Base-by-base conservation (phyloP, 2,797 vertebrate species). In the Cryptoblepharus egeriae region DNA sequence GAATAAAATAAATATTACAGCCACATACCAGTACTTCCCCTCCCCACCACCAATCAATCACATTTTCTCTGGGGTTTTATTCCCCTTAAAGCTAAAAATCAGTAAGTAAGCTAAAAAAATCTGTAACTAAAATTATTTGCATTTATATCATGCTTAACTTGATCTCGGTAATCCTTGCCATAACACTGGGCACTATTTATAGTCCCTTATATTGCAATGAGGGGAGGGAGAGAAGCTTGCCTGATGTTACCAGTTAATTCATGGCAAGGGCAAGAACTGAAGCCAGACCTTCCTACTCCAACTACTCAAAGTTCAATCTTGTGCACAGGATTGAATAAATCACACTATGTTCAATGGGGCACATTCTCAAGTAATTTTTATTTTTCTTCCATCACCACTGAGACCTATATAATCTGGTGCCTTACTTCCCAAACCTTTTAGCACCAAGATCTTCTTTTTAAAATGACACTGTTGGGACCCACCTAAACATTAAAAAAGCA, bases 1-100 rank as follows among this genome's bases (percentile, higher is more conserved):
- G 39, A 87, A 57, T 55, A 68, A 24, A 88, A 72, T 12, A 64
- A n/a, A 82, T 68, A 73, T 75, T 79, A 60, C 11, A 81, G 16
- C 68, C 42, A 1, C 24, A 42, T 16, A 75, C 61, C 10, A n/a
- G n/a, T n/a, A n/a, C n/a, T n/a, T 73, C 42, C 10, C 1, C 49
- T 24, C 57, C 57, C 22, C 22, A 22, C 20, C 57, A 52, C 13
- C 49, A 15, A 13, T 32, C 58, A 30, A 72, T 9, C 68, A 63
- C 15, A 13, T 61, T 26, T 28, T 10, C 13, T 52, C 45, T 49
- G 49, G 45, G 24, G 20, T 28, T 32, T 22, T 10, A 35, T 7
- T 57, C 39, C 11, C 49, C 28, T 12, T 28, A 28, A 49, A 63
- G 22, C 28, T 5, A 35, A 63, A 58, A 45, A 1, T 4, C 57